These are phyloP conservation scores for Erpobdella octoculata DNA, from an alignment of 2,888 invertebrate species.

Conservation along the genomic window DNA sequence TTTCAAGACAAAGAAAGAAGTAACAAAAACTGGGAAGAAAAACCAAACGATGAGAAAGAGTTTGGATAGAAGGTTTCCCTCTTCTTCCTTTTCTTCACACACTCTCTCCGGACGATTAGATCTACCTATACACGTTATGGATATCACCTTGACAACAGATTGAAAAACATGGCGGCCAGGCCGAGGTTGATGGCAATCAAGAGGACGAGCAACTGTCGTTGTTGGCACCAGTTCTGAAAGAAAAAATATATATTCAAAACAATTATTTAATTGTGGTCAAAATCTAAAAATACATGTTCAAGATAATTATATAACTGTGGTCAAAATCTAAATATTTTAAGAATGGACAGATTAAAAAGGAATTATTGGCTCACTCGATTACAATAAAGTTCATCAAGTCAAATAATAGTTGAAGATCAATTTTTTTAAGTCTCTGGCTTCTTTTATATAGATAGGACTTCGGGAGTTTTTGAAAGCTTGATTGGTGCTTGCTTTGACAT, in stretches of 20 bases:
- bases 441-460: no score
- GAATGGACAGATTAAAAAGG: no score
- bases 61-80: no score
- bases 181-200: constrained; percentile 29
- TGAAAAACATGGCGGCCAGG: constrained; percentile 24
- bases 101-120: not conserved
- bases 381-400: no score
- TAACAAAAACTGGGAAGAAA: no score
- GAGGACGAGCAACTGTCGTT: constrained; percentile 29
- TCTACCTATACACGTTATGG: not conserved
- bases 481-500: no score
- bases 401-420: no score
- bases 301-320: constrained; percentile 13
- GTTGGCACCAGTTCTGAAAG: constrained; percentile 28
- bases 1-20: no score
- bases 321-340: not conserved
- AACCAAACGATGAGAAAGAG: no score
- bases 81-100: not conserved
- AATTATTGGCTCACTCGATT: no score
- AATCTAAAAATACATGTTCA: not conserved
- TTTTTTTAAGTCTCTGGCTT: no score
- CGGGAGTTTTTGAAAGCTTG: no score
- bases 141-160: constrained; percentile 20
- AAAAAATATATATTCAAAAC: not conserved
- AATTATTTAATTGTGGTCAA: not conserved